Evolutionary conservation across 2,113 vertebrate genomes (phyloP).

Genomic region (Ictalurus punctatus): DNA sequence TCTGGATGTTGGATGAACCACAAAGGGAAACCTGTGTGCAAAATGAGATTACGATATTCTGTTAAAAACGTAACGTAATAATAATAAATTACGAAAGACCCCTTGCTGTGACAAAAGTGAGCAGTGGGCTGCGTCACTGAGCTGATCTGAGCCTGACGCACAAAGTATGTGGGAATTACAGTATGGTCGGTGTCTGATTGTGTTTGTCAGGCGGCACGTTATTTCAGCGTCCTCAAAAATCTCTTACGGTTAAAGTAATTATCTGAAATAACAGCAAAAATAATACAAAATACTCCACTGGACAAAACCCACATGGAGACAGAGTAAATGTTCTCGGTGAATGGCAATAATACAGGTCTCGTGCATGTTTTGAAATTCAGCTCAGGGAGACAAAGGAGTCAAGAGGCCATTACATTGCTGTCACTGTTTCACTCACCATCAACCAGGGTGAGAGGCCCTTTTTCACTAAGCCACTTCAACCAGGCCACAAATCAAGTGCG

Average conservation of each 20-base stretch:
- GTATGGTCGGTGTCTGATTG: neutral
- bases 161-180: neutral
- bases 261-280: slow-evolving; percentile 15
- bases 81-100: neutral
- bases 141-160: neutral
- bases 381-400: slow-evolving; percentile 46
- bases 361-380: slow-evolving; percentile 38
- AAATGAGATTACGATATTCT: neutral
- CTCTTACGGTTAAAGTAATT: slow-evolving; percentile 33
- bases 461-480: slow-evolving; percentile 67
- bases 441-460: slow-evolving; percentile 68
- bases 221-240: slow-evolving; percentile 6
- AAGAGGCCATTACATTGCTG: slow-evolving; percentile 52
- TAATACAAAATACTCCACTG: slow-evolving; percentile 23
- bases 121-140: neutral
- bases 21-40: neutral
- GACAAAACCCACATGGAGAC: neutral
- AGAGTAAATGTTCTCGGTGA: slow-evolving; percentile 31
- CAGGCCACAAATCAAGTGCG: slow-evolving; percentile 68
- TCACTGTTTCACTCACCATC: slow-evolving; percentile 45
- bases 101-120: neutral
- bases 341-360: slow-evolving; percentile 33
- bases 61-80: neutral
- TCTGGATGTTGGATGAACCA: neutral
- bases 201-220: neutral